A percentile compares a stretch with the other conserved stretches of the same genome.
Conservation (phyloP, 2,113 vertebrate species). For the Microtus oregoni region DNA sequence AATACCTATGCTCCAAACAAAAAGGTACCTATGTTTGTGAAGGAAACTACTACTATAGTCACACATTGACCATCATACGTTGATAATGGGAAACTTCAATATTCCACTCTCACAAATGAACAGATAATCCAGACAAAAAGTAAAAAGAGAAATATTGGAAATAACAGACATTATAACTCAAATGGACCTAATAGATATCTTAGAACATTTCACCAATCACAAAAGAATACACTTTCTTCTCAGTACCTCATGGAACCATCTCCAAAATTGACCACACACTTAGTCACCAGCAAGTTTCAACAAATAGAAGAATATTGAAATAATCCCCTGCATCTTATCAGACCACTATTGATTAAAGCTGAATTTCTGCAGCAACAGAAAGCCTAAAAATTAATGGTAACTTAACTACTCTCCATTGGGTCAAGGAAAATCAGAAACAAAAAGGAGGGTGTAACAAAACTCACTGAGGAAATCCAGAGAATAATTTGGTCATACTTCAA, state of each 20-base stretch:
- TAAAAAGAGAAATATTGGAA: not conserved
- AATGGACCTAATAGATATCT: not conserved
- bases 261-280: not conserved
- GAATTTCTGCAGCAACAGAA: not conserved
- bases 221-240: not conserved
- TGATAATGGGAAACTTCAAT: not conserved
- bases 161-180: not conserved
- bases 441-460: not conserved
- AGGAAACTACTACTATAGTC: not conserved
- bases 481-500: not conserved
- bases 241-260: not conserved
- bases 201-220: too few relatives aligned
- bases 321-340: too few relatives aligned
- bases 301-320: not conserved
- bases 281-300: not conserved
- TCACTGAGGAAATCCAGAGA: not conserved
- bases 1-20: not conserved
- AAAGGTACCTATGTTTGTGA: not conserved
- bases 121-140: not conserved
- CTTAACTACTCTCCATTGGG: not conserved
- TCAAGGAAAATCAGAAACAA: not conserved
- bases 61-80: not conserved
- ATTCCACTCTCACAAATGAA: not conserved
- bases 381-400: not conserved
- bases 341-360: not conserved